These are phyloP conservation scores for Zelostemma sp. DNA, from an alignment of 1,140 invertebrate species.

Conservation along the genomic window DNA sequence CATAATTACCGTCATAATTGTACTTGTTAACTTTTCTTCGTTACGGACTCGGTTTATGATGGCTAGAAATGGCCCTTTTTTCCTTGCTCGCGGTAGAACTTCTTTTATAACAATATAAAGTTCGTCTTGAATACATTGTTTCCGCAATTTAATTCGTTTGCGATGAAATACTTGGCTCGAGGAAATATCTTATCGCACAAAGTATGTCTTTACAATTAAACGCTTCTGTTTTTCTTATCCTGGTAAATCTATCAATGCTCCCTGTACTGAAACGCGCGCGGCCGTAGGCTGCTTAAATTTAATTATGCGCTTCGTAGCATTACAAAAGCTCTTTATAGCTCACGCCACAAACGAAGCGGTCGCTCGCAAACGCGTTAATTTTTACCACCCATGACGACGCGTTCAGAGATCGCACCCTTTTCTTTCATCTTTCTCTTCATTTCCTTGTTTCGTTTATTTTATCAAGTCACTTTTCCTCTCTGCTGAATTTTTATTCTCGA, in stretches of 20 bases:
- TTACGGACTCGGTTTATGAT: not conserved
- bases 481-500: no score
- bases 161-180: not conserved
- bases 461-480: slow-evolving; percentile 5
- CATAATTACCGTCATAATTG: not conserved
- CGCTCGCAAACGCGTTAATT: slow-evolving; percentile 40
- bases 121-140: not conserved
- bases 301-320: slow-evolving; percentile 37
- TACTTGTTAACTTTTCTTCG: not conserved
- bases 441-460: slow-evolving; percentile 2
- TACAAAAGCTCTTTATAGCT: slow-evolving; percentile 50
- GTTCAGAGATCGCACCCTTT: slow-evolving; percentile 15
- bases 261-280: slow-evolving; percentile 7
- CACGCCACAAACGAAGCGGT: slow-evolving; percentile 24
- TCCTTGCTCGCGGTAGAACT: not conserved
- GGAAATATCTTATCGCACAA: slow-evolving; percentile 1
- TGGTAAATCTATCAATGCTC: slow-evolving; percentile 28
- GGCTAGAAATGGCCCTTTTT: not conserved
- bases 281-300: slow-evolving; percentile 38
- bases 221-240: slow-evolving; percentile 14
- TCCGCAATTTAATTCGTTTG: not conserved
- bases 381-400: slow-evolving; percentile 27
- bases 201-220: slow-evolving; percentile 11
- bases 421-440: slow-evolving; percentile 15
- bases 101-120: not conserved